Conservation (phyloP, 2,113 vertebrate genomes). For the Excalfactoria chinensis region DNA sequence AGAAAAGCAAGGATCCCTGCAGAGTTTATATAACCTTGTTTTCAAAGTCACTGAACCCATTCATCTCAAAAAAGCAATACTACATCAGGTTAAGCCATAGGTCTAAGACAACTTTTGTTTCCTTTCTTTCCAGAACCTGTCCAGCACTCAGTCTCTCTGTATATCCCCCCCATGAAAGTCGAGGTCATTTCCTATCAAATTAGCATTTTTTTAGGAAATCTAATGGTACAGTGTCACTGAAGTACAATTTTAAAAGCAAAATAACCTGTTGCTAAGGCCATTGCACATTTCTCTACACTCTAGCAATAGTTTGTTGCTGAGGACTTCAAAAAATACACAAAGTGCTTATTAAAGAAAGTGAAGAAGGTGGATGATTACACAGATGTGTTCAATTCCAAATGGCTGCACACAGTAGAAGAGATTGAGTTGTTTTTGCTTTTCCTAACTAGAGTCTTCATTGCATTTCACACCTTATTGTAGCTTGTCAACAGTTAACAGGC, state of each 20-base stretch:
- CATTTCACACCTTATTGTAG: neutral
- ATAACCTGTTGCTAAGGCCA: neutral
- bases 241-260: neutral
- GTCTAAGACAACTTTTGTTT: too few relatives aligned
- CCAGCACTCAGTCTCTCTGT: accelerated
- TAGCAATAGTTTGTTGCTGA: neutral
- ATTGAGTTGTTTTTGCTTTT: neutral
- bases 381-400: neutral
- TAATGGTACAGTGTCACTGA: neutral
- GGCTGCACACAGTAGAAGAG: neutral
- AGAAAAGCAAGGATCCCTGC: neutral
- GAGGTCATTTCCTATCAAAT: neutral
- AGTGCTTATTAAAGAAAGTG: neutral
- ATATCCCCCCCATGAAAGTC: neutral
- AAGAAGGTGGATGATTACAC: neutral
- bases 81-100: neutral
- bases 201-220: neutral
- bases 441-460: neutral
- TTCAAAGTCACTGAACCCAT: neutral
- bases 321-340: neutral
- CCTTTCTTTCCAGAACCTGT: neutral
- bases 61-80: neutral
- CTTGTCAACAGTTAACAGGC: too few relatives aligned
- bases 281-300: neutral
- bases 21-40: conserved; percentile 10